phyloP scores from a whole-genome alignment of 2,888 invertebrate genomes.

The Neelides folsomi region DNA sequence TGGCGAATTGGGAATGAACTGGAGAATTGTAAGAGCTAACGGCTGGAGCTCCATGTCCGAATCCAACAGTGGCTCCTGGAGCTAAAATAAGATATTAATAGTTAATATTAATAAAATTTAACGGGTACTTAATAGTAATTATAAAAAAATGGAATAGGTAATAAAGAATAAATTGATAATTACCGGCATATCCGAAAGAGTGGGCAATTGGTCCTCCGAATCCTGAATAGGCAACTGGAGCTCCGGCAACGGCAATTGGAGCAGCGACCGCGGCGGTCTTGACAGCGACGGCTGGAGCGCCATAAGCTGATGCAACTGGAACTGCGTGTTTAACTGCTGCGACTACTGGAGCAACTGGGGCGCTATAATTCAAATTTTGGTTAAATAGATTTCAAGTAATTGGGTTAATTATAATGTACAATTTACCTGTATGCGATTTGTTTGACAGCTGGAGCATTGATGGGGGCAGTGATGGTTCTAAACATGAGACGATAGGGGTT shows the following conservation, averaged over 20 bases:
- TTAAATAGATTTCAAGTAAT: too few species aligned
- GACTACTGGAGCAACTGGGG: constrained; percentile 10
- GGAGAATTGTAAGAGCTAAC: constrained; percentile 14
- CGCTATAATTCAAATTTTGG: constrained; percentile 1
- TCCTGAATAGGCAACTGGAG: constrained; percentile 5
- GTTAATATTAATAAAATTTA: not conserved
- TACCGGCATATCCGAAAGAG: not conserved
- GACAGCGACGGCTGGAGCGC: not conserved
- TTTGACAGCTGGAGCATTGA: constrained; percentile 16
- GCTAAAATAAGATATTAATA: too few species aligned
- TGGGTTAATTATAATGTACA: too few species aligned
- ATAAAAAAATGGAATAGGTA: not conserved
- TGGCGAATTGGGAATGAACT: constrained; percentile 10
- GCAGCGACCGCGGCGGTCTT: constrained; percentile 3
- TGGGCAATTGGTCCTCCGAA: constrained; percentile 1
- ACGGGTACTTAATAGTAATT: not conserved
- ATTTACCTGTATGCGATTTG: not conserved
- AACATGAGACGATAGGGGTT: too few species aligned
- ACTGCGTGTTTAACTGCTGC: not conserved
- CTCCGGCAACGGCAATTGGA: constrained; percentile 2
- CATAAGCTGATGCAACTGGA: constrained; percentile 3
- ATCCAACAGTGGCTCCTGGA: not conserved
- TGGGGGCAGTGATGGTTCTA: constrained; percentile 16
- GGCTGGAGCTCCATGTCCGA: constrained; percentile 3
- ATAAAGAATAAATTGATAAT: not conserved